Evolutionary conservation across 2,113 vertebrate genomes (phyloP).

Genomic region (Caretta caretta): DNA sequence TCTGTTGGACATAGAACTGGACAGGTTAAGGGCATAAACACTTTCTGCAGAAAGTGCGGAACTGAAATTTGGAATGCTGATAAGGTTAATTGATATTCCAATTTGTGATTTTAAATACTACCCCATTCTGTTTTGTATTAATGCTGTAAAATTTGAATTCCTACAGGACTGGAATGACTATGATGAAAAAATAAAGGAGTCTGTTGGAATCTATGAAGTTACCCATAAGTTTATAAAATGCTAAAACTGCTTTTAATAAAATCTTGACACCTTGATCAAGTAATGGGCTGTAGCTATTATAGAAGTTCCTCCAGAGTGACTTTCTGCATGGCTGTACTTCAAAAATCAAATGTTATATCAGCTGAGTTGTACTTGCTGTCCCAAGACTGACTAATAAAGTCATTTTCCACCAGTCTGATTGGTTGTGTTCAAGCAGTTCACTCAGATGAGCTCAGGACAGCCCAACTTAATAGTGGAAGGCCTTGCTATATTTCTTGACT

Average conservation of each 20-base stretch:
- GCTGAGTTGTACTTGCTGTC: background rate
- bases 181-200: conserved; percentile 92
- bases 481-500: background rate
- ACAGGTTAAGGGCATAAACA: background rate
- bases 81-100: background rate
- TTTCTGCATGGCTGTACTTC: background rate
- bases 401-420: background rate
- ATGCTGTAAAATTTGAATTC: conserved; percentile 51
- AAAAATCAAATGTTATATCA: background rate
- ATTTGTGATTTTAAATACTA: background rate
- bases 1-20: background rate
- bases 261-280: background rate
- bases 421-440: background rate
- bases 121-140: conserved; percentile 1
- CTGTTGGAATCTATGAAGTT: conserved; percentile 97
- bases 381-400: conserved; percentile 46
- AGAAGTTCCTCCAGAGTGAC: background rate
- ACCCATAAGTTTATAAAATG: conserved; percentile 95
- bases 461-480: background rate
- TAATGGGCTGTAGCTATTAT: background rate
- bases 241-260: conserved; percentile 62
- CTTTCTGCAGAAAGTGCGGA: background rate
- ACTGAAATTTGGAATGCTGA: background rate
- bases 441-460: background rate
- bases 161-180: conserved; percentile 98